These are phyloP conservation scores for Epinephelus lanceolatus DNA, from an alignment of 2,113 vertebrate species.

Conservation along the genomic window DNA sequence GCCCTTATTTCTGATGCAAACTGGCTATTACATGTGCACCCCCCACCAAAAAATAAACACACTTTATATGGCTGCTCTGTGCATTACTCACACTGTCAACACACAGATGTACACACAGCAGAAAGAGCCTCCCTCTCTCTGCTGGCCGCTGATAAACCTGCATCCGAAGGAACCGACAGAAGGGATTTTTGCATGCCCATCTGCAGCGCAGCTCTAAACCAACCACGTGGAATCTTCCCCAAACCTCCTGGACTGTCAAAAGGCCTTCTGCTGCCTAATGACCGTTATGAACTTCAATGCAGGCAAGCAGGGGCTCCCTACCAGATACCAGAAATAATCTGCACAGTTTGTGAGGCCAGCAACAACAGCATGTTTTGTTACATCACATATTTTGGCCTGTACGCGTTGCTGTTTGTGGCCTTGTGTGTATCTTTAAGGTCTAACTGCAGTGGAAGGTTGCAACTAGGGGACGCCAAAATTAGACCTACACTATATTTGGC, in stretches of 20 bases:
- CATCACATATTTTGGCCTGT: conserved; percentile 11
- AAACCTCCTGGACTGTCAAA: conserved; percentile 60
- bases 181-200: conserved; percentile 58
- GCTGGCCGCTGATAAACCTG: conserved; percentile 55
- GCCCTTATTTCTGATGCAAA: neutral
- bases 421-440: conserved; percentile 29
- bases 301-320: conserved; percentile 22
- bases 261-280: conserved; percentile 56
- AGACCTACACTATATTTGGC: conserved; percentile 61
- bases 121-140: conserved; percentile 36
- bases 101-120: conserved; percentile 38
- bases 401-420: neutral
- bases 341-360: conserved; percentile 18
- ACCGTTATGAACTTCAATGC: conserved; percentile 35
- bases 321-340: conserved; percentile 43
- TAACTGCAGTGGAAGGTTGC: conserved; percentile 42
- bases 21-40: neutral
- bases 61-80: neutral
- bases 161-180: conserved; percentile 53
- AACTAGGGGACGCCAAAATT: conserved; percentile 40
- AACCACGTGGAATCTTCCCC: conserved; percentile 51
- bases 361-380: conserved; percentile 31
- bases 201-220: conserved; percentile 66
- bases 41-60: neutral
- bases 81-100: conserved; percentile 24